phyloP scores from a whole-genome alignment of 2,113 vertebrate species.

The Aplodontia rufa region DNA sequence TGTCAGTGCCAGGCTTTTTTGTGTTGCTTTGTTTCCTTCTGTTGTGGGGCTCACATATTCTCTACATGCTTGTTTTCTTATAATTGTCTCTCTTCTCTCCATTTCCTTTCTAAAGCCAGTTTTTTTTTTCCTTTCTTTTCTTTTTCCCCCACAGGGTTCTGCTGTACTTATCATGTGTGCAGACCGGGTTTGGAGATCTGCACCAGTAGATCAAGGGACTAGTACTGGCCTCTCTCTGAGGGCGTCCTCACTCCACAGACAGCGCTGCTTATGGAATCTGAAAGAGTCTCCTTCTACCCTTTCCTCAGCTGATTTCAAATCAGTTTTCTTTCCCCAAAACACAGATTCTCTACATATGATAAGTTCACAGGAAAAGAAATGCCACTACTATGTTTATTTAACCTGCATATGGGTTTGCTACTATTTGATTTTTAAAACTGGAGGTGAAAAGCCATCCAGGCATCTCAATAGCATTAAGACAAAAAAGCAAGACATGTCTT shows the following conservation, averaged over 20 bases:
- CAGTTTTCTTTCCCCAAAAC: not conserved
- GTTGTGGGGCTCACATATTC: not conserved
- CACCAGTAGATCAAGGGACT: not conserved
- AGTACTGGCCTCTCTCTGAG: not conserved
- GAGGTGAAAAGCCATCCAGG: not conserved
- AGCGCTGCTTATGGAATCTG: not conserved
- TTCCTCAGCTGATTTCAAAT: slow-evolving; percentile 12
- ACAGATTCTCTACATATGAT: not conserved
- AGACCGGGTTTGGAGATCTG: not conserved
- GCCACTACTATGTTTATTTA: not conserved
- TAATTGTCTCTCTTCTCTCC: not conserved
- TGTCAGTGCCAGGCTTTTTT: not conserved
- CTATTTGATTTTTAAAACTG: not conserved
- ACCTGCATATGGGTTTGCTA: not conserved
- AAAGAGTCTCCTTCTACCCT: not conserved
- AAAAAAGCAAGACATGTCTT: not conserved
- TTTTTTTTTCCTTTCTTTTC: not conserved
- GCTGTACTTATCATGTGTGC: not conserved
- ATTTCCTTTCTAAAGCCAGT: not conserved
- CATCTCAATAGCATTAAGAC: not conserved
- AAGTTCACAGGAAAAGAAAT: not conserved
- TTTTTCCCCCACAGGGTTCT: not conserved
- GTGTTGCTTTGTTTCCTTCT: too few relatives aligned
- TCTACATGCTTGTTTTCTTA: not conserved
- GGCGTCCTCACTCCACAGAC: not conserved